Conservation (phyloP, 2,888 invertebrate genomes). For the Sphaeridia pumilis region DNA sequence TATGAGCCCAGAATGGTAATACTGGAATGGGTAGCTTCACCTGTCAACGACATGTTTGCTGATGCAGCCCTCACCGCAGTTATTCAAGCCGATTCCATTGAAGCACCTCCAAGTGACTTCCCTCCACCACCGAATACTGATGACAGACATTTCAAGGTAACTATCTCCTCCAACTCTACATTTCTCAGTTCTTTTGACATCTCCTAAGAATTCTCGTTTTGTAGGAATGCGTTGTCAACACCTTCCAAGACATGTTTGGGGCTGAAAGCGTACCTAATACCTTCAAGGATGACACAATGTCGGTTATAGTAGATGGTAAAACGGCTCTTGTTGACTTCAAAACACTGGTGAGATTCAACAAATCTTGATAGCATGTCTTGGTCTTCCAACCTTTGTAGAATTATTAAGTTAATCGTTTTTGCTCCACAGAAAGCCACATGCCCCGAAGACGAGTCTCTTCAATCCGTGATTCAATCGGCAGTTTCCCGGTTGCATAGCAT, state of each 20-base stretch:
- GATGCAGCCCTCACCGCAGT: slow-evolving; percentile 85
- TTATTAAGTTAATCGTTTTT: slow-evolving; percentile 16
- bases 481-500: slow-evolving; percentile 73
- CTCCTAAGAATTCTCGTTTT: slow-evolving; percentile 11
- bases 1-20: slow-evolving; percentile 71
- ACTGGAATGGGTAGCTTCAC: slow-evolving; percentile 89
- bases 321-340: slow-evolving; percentile 73
- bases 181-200: too few species aligned
- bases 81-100: slow-evolving; percentile 64
- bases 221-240: slow-evolving; percentile 74
- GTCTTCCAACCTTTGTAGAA: background rate
- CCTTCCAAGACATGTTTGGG: slow-evolving; percentile 90
- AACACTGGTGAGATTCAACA: slow-evolving; percentile 49
- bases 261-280: slow-evolving; percentile 85
- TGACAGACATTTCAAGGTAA: slow-evolving; percentile 75
- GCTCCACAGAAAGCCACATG: slow-evolving; percentile 61
- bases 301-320: slow-evolving; percentile 72
- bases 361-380: background rate
- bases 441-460: slow-evolving; percentile 63
- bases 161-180: too few species aligned
- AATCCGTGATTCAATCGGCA: slow-evolving; percentile 74
- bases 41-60: slow-evolving; percentile 95
- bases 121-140: slow-evolving; percentile 57
- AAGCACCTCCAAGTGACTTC: slow-evolving; percentile 47
- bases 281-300: slow-evolving; percentile 77